Base-by-base conservation (phyloP, 2,113 vertebrate species). In the Gavia stellata region DNA sequence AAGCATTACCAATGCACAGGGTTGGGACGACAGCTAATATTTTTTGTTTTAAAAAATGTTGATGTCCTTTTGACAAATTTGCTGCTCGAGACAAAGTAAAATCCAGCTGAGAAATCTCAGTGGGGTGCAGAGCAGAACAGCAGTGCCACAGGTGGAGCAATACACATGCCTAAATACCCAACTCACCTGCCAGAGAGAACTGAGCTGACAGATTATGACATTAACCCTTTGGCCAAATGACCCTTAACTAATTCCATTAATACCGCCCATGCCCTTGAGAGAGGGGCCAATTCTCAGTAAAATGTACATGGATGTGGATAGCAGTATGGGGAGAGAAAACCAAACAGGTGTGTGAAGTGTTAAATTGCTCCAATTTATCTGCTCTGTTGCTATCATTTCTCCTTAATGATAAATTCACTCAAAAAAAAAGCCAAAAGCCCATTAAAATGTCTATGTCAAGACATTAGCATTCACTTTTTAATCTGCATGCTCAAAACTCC, bases 291-390 rank as follows among this genome's bases (percentile, higher is more conserved):
- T 4, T 56, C 52, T 50, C 29, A 34, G 5, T 1, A 23, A 49
- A 66, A 47, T 2, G 2, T 13, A 9, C 20, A 14, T 0, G 42
- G 63, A n/a, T 8, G 15, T 0, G 33, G 44, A 55, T 2, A 81
- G 59, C 24, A 53, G 33, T 0, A 16, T 3, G 19, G 5, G 52
- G 24, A 74, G 6, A 18, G 44, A 73, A 86, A 62, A 20, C 40
- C 77, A 75, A 59, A 12, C 3, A 40, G 11, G 1, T 6, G 5
- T 14, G 56, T 4, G 47, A 58, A 25, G 65, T 12, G 16, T 66
- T 50, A 13, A 53, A 28, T 21, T 9, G 42, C 29, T 67, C 34
- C 72, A 10, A 6, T 66, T 86, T 55, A 66, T 23, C n/a, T 16
- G n/a, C 16, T 25, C 17, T 2, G 21, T n/a, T 82, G 72, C 23